Base-by-base conservation (phyloP, 1,140 invertebrate genomes). In the Diachasma alloeum region DNA sequence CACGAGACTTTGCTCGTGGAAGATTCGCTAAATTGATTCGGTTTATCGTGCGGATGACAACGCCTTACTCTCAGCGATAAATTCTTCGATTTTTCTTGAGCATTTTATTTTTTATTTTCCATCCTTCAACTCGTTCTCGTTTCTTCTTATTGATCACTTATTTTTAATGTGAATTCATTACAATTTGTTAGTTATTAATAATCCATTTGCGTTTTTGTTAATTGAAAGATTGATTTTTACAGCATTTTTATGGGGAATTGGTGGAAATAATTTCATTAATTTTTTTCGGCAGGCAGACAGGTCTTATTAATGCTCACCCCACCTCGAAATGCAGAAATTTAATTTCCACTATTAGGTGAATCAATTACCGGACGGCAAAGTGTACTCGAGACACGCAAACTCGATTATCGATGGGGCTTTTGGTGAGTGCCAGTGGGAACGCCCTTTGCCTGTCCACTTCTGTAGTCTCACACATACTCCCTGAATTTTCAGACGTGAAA, bases 1-100 rank as follows among this genome's bases (percentile, higher is more conserved):
- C 59, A 4, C 4, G 22, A 26, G 13, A 26, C 11, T 63, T 31
- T 31, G 4, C 19, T 63, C 59, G 9, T 31, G 9, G 6, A 74
- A 81, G 67, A 81, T 83, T 78, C 75, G 77, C 66, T 82, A 79
- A 84, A 84, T 85, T 83, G 81, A 83, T 81, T 84, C 78, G 76
- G 75, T 37, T 68, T 74, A 78, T 69, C 72, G 78, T 72, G 63
- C 67, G 74, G 53, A 78, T 72, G 69, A 69, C 67, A 75, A 36
- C 74, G 76, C 75, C 71, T 56, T 72, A 79, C 77, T 77, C 70
- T 77, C 70, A 78, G 56, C 31, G 31, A 31, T 31, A 31, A 66
- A 42, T 42, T 42, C 10, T 4, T 11, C 1, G 10, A 42, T 42
- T 42, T 11, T 42, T 42, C 9, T 42, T 9, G 9, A 10, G 9